Percentiles rank a stretch among this genome's conserved stretches.
These are phyloP conservation scores for Acleris holmiana DNA, from an alignment of 2,888 invertebrate species.

Conservation along the genomic window DNA sequence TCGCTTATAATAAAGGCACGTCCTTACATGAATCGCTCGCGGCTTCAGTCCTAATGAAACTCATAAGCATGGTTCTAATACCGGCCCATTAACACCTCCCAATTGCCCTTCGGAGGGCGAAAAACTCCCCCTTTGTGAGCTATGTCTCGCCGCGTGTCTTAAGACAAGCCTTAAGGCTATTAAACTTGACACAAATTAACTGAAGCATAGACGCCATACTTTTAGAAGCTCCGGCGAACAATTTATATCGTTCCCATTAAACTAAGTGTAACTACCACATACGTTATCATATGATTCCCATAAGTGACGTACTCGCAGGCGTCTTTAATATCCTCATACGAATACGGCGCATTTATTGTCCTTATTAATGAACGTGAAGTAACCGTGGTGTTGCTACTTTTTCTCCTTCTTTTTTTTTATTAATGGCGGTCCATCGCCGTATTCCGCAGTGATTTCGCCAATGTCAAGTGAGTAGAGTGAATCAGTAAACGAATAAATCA, in stretches of 20 bases:
- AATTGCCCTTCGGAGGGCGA: slow-evolving; percentile 69
- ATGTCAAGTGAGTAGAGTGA: too few species aligned
- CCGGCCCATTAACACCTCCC: slow-evolving; percentile 73
- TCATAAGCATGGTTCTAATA: slow-evolving; percentile 79
- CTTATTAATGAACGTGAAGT: too few species aligned
- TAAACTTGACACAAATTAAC: slow-evolving; percentile 72
- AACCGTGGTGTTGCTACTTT: too few species aligned
- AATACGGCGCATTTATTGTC: background rate
- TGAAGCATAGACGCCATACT: slow-evolving; percentile 51
- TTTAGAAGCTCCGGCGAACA: slow-evolving; percentile 35
- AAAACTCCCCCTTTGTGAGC: slow-evolving; percentile 63
- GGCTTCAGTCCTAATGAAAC: slow-evolving; percentile 76
- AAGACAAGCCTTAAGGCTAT: slow-evolving; percentile 67
- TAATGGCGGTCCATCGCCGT: too few species aligned
- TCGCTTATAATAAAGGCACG: slow-evolving; percentile 77
- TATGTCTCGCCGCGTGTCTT: slow-evolving; percentile 52
- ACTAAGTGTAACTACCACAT: slow-evolving; percentile 2
- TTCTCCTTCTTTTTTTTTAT: too few species aligned
- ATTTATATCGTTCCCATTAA: slow-evolving; percentile 21
- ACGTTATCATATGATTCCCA: background rate
- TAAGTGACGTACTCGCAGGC: background rate
- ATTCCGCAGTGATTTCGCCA: too few species aligned
- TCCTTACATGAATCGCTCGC: slow-evolving; percentile 76
- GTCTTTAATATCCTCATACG: slow-evolving; percentile 1
- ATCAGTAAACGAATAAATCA: too few species aligned